Evolutionary conservation across 2,888 invertebrate genomes (phyloP).

Genomic region (Drosophila mulleri): DNA sequence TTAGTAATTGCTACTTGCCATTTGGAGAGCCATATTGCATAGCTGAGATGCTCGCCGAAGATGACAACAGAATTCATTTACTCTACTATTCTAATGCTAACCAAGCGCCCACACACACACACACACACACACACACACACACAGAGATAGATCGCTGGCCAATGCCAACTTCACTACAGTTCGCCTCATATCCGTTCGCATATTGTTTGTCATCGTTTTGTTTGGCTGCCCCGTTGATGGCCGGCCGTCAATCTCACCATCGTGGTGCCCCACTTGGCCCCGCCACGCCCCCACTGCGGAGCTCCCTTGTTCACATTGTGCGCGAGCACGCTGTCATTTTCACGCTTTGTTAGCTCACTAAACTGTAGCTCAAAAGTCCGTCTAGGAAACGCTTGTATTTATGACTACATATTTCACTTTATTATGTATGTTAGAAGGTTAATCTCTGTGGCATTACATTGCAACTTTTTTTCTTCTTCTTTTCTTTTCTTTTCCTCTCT

Average conservation of each 20-base stretch:
- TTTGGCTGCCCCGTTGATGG: conserved; percentile 52
- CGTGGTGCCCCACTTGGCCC: conserved; percentile 24
- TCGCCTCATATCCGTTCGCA: conserved; percentile 48
- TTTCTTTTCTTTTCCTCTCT: neutral
- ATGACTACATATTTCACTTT: conserved; percentile 63
- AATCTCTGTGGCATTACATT: conserved; percentile 73
- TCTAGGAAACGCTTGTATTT: conserved; percentile 57
- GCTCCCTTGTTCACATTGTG: conserved; percentile 44
- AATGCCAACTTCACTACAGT: conserved; percentile 38
- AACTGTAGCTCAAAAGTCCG: conserved; percentile 60
- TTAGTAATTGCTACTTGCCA: conserved; percentile 78
- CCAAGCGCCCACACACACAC: conserved; percentile 38
- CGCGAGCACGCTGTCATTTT: conserved; percentile 74
- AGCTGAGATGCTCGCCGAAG: conserved; percentile 44
- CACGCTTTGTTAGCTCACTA: conserved; percentile 80
- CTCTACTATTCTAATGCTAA: conserved; percentile 40
- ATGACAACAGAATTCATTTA: conserved; percentile 37
- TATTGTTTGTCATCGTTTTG: conserved; percentile 76
- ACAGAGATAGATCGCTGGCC: neutral
- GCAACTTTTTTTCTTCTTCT: conserved; percentile 50
- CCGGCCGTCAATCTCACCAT: conserved; percentile 55
- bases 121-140: neutral
- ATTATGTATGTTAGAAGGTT: conserved; percentile 79
- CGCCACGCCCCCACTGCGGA: neutral
- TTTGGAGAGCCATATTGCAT: conserved; percentile 65